phyloP scores from a whole-genome alignment of 1,140 invertebrate species.

The Papilio glaucus region DNA sequence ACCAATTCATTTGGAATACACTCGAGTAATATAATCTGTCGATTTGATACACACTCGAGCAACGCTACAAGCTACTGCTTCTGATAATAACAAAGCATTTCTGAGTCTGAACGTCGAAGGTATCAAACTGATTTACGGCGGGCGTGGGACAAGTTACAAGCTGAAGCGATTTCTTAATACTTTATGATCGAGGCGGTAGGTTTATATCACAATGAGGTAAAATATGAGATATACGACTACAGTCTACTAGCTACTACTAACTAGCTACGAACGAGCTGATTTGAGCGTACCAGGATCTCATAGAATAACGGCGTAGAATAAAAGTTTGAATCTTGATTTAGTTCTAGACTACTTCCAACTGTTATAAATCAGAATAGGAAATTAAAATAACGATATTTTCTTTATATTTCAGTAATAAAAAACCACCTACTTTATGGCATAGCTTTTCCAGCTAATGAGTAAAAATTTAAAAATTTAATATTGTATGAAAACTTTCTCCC shows the following conservation, averaged over 20 bases:
- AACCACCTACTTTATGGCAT: not conserved
- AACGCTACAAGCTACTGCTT: not conserved
- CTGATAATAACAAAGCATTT: slow-evolving; percentile 18
- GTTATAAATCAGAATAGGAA: too few species aligned
- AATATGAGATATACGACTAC: too few species aligned
- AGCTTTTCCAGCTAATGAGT: too few species aligned
- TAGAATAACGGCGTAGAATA: too few species aligned
- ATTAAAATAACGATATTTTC: not conserved
- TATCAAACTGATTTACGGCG: slow-evolving; percentile 1
- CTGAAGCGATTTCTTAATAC: slow-evolving; percentile 7
- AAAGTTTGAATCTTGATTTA: too few species aligned
- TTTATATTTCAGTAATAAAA: not conserved
- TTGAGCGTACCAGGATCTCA: too few species aligned
- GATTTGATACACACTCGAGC: slow-evolving; percentile 16
- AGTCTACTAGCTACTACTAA: too few species aligned
- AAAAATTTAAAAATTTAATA: not conserved
- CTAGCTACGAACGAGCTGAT: too few species aligned
- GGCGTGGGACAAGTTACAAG: not conserved
- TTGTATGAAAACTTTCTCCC: not conserved
- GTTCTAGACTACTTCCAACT: too few species aligned
- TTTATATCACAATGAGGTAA: too few species aligned
- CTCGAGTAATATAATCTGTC: slow-evolving; percentile 9
- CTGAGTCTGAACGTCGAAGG: slow-evolving; percentile 1
- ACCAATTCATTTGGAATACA: not conserved
- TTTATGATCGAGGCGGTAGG: too few species aligned